phyloP scores from a whole-genome alignment of 2,113 vertebrate genomes.

The Canis aureus region DNA sequence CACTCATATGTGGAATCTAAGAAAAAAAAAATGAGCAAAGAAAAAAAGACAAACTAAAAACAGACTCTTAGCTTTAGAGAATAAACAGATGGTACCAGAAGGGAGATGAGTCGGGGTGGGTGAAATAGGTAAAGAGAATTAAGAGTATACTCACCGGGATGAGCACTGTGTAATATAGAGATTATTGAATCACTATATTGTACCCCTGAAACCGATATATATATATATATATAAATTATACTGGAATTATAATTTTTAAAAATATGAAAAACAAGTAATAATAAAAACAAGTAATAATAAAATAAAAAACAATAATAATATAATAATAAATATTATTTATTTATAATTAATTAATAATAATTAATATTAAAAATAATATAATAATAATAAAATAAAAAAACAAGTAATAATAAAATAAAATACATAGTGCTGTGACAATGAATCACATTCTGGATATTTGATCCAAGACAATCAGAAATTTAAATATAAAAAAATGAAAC shows the following conservation, averaged over 20 bases:
- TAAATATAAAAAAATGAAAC: conserved; percentile 20
- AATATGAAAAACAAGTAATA: background rate
- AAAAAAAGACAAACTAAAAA: background rate
- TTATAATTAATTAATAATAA: too few relatives aligned
- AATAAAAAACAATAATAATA: background rate
- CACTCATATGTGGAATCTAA: background rate
- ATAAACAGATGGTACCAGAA: background rate
- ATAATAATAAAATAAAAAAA: background rate
- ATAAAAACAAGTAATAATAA: background rate
- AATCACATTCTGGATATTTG: background rate
- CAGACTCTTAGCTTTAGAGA: background rate
- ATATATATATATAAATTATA: background rate
- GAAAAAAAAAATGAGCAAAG: background rate
- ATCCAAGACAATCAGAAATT: conserved; percentile 1
- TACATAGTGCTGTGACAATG: background rate
- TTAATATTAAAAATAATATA: too few relatives aligned
- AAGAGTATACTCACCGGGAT: background rate
- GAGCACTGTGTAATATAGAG: background rate
- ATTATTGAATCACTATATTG: background rate
- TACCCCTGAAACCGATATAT: background rate
- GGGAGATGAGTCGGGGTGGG: too few relatives aligned
- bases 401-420: background rate
- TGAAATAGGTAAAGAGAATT: background rate
- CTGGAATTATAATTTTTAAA: background rate
- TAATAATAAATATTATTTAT: too few relatives aligned